Evolutionary conservation across 2,888 invertebrate species (phyloP).

Genomic region (Xylota sylvarum): DNA sequence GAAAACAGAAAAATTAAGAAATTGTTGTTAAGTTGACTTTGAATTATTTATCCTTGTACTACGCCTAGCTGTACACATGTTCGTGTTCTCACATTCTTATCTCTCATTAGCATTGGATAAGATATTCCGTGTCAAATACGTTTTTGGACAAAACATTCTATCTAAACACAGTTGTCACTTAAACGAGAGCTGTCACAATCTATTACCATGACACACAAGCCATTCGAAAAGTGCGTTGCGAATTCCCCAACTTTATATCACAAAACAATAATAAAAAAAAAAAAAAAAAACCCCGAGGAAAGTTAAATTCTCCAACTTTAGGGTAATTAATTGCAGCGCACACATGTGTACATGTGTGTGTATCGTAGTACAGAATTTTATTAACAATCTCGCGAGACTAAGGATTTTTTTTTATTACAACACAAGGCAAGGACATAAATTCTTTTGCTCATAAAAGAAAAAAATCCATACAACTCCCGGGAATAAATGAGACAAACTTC

Average conservation of each 20-base stretch:
- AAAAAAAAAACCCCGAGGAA: slow-evolving; percentile 1
- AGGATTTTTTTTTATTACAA: slow-evolving; percentile 1
- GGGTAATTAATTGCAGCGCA: slow-evolving; percentile 26
- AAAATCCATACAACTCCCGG: neutral
- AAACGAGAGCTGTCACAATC: neutral
- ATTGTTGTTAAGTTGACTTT: too few species aligned
- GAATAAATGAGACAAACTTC: slow-evolving; percentile 18
- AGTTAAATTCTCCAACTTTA: slow-evolving; percentile 10
- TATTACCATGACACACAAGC: neutral
- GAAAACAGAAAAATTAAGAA: too few species aligned
- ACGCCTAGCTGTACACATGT: neutral
- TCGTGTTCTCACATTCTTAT: neutral
- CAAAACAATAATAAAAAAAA: neutral
- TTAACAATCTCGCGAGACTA: neutral
- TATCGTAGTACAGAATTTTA: neutral
- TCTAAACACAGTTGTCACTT: neutral
- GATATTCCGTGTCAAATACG: neutral
- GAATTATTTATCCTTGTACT: neutral
- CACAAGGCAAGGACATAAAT: slow-evolving; percentile 8
- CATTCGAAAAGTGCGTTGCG: neutral
- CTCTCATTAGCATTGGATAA: neutral
- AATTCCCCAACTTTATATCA: neutral
- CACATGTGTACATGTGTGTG: too few species aligned
- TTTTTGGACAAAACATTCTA: neutral
- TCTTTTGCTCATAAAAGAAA: slow-evolving; percentile 5